Base-by-base conservation (phyloP, 2,888 invertebrate species). In the Pristionchus japonicus region DNA sequence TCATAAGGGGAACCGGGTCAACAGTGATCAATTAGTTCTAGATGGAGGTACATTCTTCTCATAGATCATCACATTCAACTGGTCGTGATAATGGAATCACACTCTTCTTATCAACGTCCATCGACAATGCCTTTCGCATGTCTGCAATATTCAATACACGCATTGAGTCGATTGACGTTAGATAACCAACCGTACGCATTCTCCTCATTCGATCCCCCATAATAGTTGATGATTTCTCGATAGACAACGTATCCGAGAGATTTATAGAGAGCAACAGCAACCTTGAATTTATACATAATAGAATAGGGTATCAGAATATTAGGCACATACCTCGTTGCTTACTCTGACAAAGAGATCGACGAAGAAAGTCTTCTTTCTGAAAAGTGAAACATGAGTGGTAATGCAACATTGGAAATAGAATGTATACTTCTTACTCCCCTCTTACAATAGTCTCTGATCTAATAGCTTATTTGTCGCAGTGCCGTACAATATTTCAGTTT, bases 311-410 rank as follows among this genome's bases (percentile, higher is more conserved):
- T 31, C 31, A 27, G 64, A 17, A 34, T 6, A 70, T 13, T 70
- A 70, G 31, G 34, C 34, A 37, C 31, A 95, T 97, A 84, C 86
- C n/a, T 67, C 97, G 95, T 99, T 99, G 94, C 98, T 98, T 20
- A 98, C 98, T 93, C 99, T 96, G 6, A 99, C 99, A 96, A 99
- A 99, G 61, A 99, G 96, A 95, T 99, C 99, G 27, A 99, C 99
- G 95, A 99, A 99, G 95, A 97, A 99, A 43, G 98, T 97, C 88
- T 97, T 96, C 95, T 99, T 98, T 95, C 98, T 98, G 95, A 80
- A 96, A 96, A 90, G 91, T 90, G 91, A 82, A 47, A 6, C n/a
- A 27, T 47, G 15, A 74, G 23, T 23, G 27, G 40, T 61, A 20
- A 74, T 17, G 31, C 13, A 34, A 34, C 3, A 74, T 37, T 27